Base-by-base conservation (phyloP, 2,113 vertebrate species). In the Sisor rabdophorus region DNA sequence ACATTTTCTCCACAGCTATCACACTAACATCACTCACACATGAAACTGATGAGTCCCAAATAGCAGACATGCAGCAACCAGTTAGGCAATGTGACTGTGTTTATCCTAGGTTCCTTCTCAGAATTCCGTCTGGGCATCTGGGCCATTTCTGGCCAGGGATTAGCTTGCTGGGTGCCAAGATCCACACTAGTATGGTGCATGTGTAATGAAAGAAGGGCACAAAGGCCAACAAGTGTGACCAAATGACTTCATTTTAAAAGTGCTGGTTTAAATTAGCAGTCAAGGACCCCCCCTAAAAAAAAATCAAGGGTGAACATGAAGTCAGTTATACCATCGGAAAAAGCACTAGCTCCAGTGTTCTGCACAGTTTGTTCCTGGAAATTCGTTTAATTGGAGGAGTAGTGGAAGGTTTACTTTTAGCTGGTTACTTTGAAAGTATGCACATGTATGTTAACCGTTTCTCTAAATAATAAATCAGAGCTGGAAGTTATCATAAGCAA, bases 81-180 rank as follows among this genome's bases (percentile, higher is more conserved):
- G 69, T n/a, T 22, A 20, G 24, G 63, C 30, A 48, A 52, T 50
- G 36, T 36, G 64, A 58, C 76, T 36, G 54, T 74, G 72, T 82
- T 82, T 81, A 71, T 73, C 24, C 65, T 55, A 63, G 75, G 53
- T 65, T 60, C 70, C 75, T 69, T 72, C 32, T 22, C 28, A 81
- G 56, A 78, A 74, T 71, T 72, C 54, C 55, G 36, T 71, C 79
- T 68, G 75, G 70, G 74, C 71, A 76, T 61, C 71, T 70, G 71
- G 72, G 64, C 19, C 60, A 36, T 71, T 71, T 67, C 53, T 28
- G 52, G 50, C 26, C 13, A 26, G 60, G 40, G 20, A 44, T 63
- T 10, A 26, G 58, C 26, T 28, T n/a, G 50, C 9, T 30, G 15
- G 48, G 22, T 52, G 47, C 50, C 73, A 64, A 67, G 59, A 73